Evolutionary conservation across 2,888 invertebrate genomes (phyloP), one percentile per base, ranked within the genome.

Genomic region (Mythimna lalbum): DNA sequence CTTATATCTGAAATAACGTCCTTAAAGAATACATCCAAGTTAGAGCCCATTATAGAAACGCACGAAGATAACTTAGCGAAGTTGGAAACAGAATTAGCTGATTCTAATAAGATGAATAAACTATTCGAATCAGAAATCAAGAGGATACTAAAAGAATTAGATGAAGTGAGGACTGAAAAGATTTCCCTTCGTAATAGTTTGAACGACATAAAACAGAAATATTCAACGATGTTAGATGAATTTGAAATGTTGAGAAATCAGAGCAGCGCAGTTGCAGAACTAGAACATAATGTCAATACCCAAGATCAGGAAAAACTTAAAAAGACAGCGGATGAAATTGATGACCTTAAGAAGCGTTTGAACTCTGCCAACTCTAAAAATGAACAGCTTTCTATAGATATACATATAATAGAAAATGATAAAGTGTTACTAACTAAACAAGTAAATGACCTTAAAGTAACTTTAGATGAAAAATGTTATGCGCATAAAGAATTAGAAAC

Each of bases 21-120:
- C 61, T 95, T 96, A 64, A 97, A 97, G 87, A 97, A 96, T 86
- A 93, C 94, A n/a, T 96, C 96, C n/a, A 97, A 97, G 82, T 91
- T 97, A 80, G 97, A 97, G 90, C 97, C 97, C 1, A 97, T 98
- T 64, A 97, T 97, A 63, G 97, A 98, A 93, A 96, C 97, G 2
- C 97, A 97, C 85, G 97, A 97, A 93, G 97, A 97, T 83, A 97
- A 97, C 78, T 91, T 97, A 76, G 93, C 96, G 0, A 96, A 97
- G 83, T 88, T 97, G 82, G 97, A 97, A 92, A 93, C 95, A 0
- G 97, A 97, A 89, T 88, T 97, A 60, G 98, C 97, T 63, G 96
- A 97, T 85, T 96, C 95, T 57, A 96, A 93, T 76, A 96, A 92
- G 81, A 91, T 96, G n/a, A 97, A 97, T 84, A 96, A 96, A 81